These are phyloP conservation scores for Muricea muricata DNA, from an alignment of 92 coral and sea anemone genomes.

Conservation along the genomic window DNA sequence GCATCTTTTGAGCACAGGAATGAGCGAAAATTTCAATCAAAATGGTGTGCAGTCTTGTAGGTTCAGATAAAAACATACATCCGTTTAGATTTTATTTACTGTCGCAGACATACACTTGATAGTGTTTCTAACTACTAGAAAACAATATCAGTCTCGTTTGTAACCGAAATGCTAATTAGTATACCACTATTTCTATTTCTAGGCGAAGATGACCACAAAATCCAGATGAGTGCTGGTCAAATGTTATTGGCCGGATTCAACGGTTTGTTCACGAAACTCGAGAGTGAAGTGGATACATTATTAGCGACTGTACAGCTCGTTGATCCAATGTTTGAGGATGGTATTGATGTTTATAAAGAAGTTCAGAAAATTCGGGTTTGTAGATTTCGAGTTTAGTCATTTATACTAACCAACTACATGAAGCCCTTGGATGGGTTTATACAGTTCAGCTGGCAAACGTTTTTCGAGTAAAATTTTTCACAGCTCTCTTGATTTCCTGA, in stretches of 20 bases:
- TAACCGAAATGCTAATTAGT: no score
- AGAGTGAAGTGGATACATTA: slow-evolving; percentile 81
- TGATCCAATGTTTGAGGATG: slow-evolving; percentile 56
- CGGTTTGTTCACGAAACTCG: slow-evolving; percentile 95
- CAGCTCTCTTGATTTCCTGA: no score
- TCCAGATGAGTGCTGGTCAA: slow-evolving; percentile 97
- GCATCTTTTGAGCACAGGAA: slow-evolving; percentile 32
- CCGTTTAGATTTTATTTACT: no score
- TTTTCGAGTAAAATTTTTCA: no score
- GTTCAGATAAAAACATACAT: no score
- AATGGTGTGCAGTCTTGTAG: neutral
- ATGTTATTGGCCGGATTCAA: slow-evolving; percentile 97
- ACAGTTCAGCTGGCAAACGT: no score
- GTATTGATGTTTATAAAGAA: slow-evolving; percentile 75
- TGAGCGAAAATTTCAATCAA: neutral
- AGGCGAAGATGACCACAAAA: slow-evolving; percentile 10
- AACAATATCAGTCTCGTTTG: no score
- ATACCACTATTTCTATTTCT: no score
- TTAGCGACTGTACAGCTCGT: slow-evolving; percentile 69
- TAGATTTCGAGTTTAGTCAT: no score
- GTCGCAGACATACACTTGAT: no score
- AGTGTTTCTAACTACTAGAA: no score
- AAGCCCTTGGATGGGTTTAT: neutral
- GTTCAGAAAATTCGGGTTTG: slow-evolving; percentile 81
- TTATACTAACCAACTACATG: no score